Percentiles rank a stretch among this genome's conserved stretches.
Evolutionary conservation across 2,113 vertebrate genomes (phyloP).

Genomic region (Crotalus helleri): DNA sequence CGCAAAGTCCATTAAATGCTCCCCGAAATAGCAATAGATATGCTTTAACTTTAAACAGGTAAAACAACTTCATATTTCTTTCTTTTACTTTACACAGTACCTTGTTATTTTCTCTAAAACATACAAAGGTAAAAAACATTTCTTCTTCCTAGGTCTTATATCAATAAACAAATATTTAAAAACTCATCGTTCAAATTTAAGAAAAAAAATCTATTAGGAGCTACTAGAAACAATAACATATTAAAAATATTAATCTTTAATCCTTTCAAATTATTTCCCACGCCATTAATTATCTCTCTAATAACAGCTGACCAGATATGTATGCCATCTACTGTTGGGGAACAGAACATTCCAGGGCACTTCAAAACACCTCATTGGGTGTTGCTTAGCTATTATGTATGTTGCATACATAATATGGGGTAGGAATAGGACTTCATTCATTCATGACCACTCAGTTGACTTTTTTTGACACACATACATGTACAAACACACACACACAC

Average conservation of each 20-base stretch:
- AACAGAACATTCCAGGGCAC: neutral
- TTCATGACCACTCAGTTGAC: neutral
- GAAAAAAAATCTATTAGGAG: neutral
- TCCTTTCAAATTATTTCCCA: neutral
- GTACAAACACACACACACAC: neutral
- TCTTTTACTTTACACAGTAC: neutral
- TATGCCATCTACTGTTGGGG: neutral
- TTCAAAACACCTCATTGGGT: neutral
- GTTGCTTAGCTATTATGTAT: neutral
- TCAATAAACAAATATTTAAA: neutral
- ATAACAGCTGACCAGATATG: neutral
- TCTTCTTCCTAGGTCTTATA: neutral
- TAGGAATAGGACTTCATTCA: neutral
- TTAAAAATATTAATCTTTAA: neutral
- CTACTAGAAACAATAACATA: neutral
- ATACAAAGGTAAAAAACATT: neutral
- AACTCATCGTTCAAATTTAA: neutral
- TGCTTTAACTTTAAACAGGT: neutral
- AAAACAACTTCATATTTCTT: neutral
- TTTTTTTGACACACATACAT: neutral
- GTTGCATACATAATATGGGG: neutral
- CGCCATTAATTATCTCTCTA: neutral
- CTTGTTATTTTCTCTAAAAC: neutral
- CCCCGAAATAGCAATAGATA: neutral
- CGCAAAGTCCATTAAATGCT: neutral